Base-by-base conservation (phyloP, 2,888 invertebrate species). In the Helleia helle region DNA sequence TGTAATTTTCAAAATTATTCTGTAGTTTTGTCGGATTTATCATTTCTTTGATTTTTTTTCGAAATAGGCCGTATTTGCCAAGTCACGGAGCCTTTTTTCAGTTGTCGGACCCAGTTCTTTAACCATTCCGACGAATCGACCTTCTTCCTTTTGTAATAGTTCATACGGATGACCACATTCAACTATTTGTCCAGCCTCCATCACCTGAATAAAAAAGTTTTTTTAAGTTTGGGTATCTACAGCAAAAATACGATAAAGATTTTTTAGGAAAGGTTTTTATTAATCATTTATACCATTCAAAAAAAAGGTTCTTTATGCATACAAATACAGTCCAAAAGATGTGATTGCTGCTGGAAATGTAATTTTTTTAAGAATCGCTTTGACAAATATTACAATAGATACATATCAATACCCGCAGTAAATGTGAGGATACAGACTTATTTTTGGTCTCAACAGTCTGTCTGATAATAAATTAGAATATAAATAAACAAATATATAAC, bases 1-100 rank as follows among this genome's bases (percentile, higher is more conserved):
- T n/a, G n/a, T n/a, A n/a, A n/a, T n/a, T n/a, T n/a, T n/a, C n/a
- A n/a, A n/a, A n/a, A n/a, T n/a, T n/a, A n/a, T n/a, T n/a, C n/a
- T n/a, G n/a, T 18, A 22, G 22, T 4, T 22, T 22, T 22, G 1
- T 22, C 6, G 22, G 2, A 6, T 22, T 5, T 2, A 2, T 22
- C 8, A 22, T 6, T 22, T 3, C 5, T 22, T 13, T 22, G 11
- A 22, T 6, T 22, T 22, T 8, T 15, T 22, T 31, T 18, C 31
- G 17, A 31, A 9, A 11, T 22, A 38, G 2, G 38, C 38, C 9
- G 22, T 9, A 12, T 29, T 18, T 8, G 38, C 18, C 14, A 29
- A 14, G 22, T 38, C 24, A 27, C 29, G 12, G 13, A 38, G 18
- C n/a, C 38, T 38, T 11, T 38, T 38, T 22, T 38, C 38, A 13